phyloP scores from a whole-genome alignment of 1,140 invertebrate genomes.

The Forficula auricularia region DNA sequence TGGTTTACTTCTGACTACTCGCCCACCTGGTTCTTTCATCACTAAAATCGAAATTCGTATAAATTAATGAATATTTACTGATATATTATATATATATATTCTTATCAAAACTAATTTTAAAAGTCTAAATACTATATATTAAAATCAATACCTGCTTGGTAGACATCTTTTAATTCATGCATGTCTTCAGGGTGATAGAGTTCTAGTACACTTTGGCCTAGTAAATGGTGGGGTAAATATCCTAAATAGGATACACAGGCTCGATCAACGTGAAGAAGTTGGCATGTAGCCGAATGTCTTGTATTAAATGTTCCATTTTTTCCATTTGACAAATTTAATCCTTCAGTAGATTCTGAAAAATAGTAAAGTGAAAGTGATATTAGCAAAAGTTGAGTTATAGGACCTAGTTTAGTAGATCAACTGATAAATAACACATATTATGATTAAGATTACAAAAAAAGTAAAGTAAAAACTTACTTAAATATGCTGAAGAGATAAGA shows the following conservation, averaged over 20 bases:
- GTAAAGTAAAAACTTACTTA: slow-evolving; percentile 33
- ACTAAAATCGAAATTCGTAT: slow-evolving; percentile 22
- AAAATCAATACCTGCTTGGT: slow-evolving; percentile 52
- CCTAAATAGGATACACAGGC: slow-evolving; percentile 67
- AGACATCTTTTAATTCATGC: slow-evolving; percentile 56
- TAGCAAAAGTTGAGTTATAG: not conserved
- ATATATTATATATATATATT: not conserved
- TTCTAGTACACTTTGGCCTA: slow-evolving; percentile 62
- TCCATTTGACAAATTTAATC: slow-evolving; percentile 16
- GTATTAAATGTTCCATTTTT: slow-evolving; percentile 41
- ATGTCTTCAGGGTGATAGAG: slow-evolving; percentile 80
- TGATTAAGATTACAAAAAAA: slow-evolving; percentile 23
- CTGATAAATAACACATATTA: too few relatives aligned
- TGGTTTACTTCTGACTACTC: slow-evolving; percentile 51
- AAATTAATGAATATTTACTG: not conserved
- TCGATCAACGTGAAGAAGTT: slow-evolving; percentile 54
- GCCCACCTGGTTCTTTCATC: slow-evolving; percentile 38
- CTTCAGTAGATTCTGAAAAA: slow-evolving; percentile 16
- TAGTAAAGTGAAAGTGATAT: not conserved
- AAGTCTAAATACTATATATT: too few relatives aligned
- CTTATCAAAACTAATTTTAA: not conserved
- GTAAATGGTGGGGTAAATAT: slow-evolving; percentile 73
- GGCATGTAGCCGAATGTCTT: slow-evolving; percentile 52
- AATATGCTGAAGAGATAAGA: slow-evolving; percentile 54
- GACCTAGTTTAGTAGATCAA: too few relatives aligned